phyloP scores from a whole-genome alignment of 2,113 vertebrate genomes.

The Urocitellus parryii region DNA sequence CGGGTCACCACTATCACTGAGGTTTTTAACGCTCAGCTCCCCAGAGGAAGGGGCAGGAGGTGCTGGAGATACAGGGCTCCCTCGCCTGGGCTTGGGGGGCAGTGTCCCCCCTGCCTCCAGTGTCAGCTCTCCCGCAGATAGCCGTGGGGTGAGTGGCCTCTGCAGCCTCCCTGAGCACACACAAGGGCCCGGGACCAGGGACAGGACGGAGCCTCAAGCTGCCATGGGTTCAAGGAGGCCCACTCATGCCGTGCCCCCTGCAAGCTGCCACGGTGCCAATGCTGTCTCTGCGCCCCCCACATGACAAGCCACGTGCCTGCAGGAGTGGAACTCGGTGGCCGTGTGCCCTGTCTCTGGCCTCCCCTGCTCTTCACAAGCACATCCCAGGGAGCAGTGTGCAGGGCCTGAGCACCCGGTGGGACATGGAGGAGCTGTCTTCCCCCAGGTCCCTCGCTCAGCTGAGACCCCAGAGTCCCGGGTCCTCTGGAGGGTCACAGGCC shows the following conservation, averaged over 20 bases:
- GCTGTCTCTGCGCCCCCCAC: no score
- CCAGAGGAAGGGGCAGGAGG: neutral
- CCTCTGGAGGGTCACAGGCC: neutral
- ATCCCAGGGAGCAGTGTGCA: no score
- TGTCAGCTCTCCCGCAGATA: no score
- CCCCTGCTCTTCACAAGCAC: neutral
- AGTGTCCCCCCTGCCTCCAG: no score
- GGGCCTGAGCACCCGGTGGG: no score
- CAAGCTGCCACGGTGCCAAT: no score
- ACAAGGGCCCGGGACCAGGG: fast-evolving
- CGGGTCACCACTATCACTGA: neutral
- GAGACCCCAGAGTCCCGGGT: neutral
- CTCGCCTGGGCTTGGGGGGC: no score
- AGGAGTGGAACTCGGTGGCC: neutral
- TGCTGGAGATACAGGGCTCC: neutral
- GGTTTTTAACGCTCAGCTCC: neutral
- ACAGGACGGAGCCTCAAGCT: no score
- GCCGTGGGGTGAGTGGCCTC: no score
- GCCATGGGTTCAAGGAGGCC: neutral
- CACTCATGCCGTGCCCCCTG: no score
- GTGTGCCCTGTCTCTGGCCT: no score
- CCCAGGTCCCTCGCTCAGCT: neutral
- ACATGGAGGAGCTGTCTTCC: neutral
- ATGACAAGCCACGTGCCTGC: neutral
- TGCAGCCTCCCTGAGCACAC: neutral